Conservation (phyloP, 2,888 invertebrate genomes). For the Ethmia dodecea region DNA sequence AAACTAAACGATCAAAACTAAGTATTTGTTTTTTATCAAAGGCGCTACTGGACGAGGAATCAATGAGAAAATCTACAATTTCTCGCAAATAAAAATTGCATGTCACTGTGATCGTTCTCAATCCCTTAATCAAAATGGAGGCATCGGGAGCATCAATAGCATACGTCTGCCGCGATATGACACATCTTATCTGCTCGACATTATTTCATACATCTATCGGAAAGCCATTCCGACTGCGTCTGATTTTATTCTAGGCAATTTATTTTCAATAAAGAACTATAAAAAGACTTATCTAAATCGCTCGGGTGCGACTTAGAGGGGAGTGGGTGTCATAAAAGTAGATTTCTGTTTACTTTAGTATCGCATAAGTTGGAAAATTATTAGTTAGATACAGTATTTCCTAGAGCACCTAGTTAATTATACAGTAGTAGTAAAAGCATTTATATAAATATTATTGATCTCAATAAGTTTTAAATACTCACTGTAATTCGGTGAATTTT, state of each 20-base stretch:
- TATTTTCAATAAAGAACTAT: slow-evolving; percentile 79
- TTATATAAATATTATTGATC: slow-evolving; percentile 9
- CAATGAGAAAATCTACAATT: too few relatives aligned
- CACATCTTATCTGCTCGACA: slow-evolving; percentile 65
- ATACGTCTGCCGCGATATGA: slow-evolving; percentile 50
- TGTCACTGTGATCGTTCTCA: too few relatives aligned
- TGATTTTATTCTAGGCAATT: slow-evolving; percentile 78
- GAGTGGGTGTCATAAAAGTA: slow-evolving; percentile 65
- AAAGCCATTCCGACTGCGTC: slow-evolving; percentile 71
- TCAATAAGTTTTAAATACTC: too few relatives aligned
- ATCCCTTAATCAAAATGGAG: too few relatives aligned
- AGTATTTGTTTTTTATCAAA: too few relatives aligned
- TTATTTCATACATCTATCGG: slow-evolving; percentile 77
- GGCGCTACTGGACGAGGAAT: too few relatives aligned
- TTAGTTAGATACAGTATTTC: slow-evolving; percentile 7
- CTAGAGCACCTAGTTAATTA: background rate
- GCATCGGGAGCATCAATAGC: too few relatives aligned
- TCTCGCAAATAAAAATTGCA: too few relatives aligned
- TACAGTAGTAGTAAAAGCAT: too few relatives aligned
- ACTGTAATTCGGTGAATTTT: too few relatives aligned
- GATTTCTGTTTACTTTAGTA: slow-evolving; percentile 66
- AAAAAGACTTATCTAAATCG: slow-evolving; percentile 78
- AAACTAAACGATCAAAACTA: too few relatives aligned
- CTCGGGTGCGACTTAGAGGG: slow-evolving; percentile 57
- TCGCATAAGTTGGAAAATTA: slow-evolving; percentile 44